phyloP scores from a whole-genome alignment of 2,888 invertebrate genomes.

The Salpingus planirostris region DNA sequence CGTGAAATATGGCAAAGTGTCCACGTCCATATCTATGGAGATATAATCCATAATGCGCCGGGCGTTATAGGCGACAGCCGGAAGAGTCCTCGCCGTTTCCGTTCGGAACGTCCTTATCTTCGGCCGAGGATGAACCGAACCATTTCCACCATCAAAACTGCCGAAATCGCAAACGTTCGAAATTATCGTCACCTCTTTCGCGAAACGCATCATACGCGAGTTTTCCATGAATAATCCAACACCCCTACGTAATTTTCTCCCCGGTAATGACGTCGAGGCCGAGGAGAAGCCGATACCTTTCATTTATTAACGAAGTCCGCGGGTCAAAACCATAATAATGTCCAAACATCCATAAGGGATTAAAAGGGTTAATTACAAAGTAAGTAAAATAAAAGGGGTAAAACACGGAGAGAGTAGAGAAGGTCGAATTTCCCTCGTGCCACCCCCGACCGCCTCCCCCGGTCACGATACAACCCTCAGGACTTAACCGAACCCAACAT shows the following conservation, averaged over 20 bases:
- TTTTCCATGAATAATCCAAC: conserved; percentile 16
- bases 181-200: too few relatives aligned
- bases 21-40: conserved; percentile 11
- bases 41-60: conserved; percentile 28
- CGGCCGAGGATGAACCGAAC: conserved; percentile 1
- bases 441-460: too few relatives aligned
- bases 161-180: too few relatives aligned
- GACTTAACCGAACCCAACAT: conserved; percentile 9
- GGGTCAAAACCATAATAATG: conserved; percentile 29
- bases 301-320: conserved; percentile 29
- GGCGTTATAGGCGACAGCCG: conserved; percentile 29
- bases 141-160: too few relatives aligned
- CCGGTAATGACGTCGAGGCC: conserved; percentile 13
- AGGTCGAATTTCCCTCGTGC: too few relatives aligned
- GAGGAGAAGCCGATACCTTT: conserved; percentile 16
- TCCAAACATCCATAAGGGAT: conserved; percentile 32
- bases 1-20: conserved; percentile 2
- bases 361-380: conserved; percentile 33
- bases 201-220: too few relatives aligned
- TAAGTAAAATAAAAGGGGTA: conserved; percentile 34
- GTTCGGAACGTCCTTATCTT: conserved; percentile 14
- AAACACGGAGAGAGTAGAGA: conserved; percentile 13
- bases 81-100: conserved; percentile 27
- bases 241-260: conserved; percentile 15
- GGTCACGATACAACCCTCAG: too few relatives aligned